Evolutionary conservation across 2,113 vertebrate genomes (phyloP).

Genomic region (Pterophyllum scalare): DNA sequence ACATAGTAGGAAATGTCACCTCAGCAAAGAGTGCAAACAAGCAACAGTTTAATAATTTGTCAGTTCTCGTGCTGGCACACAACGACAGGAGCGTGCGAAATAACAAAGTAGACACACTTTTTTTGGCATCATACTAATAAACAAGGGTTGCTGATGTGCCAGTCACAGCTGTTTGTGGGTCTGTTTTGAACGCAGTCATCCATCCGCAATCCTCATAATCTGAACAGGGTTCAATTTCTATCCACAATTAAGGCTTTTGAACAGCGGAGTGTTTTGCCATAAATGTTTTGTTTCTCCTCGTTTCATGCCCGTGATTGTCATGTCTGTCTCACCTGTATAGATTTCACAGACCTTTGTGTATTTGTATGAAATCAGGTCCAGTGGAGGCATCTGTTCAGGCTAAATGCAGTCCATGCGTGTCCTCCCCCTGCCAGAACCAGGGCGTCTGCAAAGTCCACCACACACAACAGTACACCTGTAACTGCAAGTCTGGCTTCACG

Average conservation of each 20-base stretch:
- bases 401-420: constrained; percentile 93
- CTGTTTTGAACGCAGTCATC: not conserved
- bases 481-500: constrained; percentile 86
- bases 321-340: not conserved
- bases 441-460: constrained; percentile 85
- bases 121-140: not conserved
- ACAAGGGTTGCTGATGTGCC: accelerated
- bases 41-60: not conserved
- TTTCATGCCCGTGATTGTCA: not conserved
- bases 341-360: not conserved
- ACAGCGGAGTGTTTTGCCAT: too few relatives aligned
- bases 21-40: not conserved
- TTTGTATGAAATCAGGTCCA: constrained; percentile 78
- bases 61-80: not conserved
- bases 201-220: not conserved
- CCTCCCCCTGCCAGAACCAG: constrained; percentile 89
- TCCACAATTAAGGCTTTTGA: not conserved
- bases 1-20: not conserved
- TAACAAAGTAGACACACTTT: not conserved
- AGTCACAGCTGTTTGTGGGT: not conserved
- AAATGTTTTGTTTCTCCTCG: not conserved
- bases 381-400: constrained; percentile 84
- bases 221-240: not conserved
- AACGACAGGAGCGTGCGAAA: not conserved
- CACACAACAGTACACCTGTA: constrained; percentile 84